Evolutionary conservation across 2,888 invertebrate genomes (phyloP), one percentile per base, ranked within the genome.

Genomic region (Apeira syringaria): DNA sequence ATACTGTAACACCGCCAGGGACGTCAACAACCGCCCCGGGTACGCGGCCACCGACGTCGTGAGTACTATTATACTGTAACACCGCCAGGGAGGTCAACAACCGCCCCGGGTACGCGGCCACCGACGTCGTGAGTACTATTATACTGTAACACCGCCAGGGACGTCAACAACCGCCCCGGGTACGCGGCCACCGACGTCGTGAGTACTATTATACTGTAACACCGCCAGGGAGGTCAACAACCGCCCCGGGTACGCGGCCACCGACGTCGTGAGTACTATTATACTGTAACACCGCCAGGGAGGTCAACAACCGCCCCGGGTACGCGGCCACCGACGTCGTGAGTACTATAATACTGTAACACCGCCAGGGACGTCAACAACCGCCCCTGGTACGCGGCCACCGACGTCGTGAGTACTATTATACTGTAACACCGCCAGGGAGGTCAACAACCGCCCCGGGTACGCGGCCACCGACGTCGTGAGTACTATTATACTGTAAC

Each of bases 11-110:
- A 98, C 98, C 64, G 99, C 99, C 1, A 91, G 99, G 44, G 99
- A 99, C 90, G 98, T 99, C 40, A 95, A 97, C 74, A 95, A 97
- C 64, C 92, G 97, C 37, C 95, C 97, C 1, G 97, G 97, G 5
- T 95, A 95, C 74, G 95, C 97, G 24, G 95, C 95, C 41, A 97
- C 97, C n/a, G n/a, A n/a, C n/a, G n/a, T n/a, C n/a, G n/a, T n/a
- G n/a, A n/a, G n/a, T n/a, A n/a, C n/a, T n/a, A n/a, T n/a, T n/a
- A n/a, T n/a, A n/a, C n/a, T n/a, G n/a, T n/a, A n/a, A 97, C 41
- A 98, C 98, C 64, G 99, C 99, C 1, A 91, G 99, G 44, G 99
- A 99, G 90, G 98, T 99, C 40, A 95, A 97, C 74, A 95, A 97
- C 64, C 92, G 97, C 37, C 95, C 97, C 1, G 97, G 97, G 5